A percentile compares a stretch with the other conserved stretches of the same genome.
phyloP scores from a whole-genome alignment of 2,113 vertebrate genomes.

The Turnix velox region DNA sequence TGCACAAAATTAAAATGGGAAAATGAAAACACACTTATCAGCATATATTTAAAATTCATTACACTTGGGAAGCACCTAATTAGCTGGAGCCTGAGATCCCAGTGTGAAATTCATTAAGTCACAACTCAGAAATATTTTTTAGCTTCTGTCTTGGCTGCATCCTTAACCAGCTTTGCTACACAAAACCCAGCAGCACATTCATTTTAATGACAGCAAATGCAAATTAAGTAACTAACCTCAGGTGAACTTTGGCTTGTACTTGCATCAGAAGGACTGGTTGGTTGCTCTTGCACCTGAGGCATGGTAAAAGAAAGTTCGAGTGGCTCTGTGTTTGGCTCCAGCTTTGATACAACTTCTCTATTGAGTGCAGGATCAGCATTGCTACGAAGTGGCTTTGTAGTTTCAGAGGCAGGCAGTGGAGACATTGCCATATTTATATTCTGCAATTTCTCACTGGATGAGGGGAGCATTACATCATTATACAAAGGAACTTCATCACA shows the following conservation, averaged over 20 bases:
- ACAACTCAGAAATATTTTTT: neutral
- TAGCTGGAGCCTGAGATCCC: neutral
- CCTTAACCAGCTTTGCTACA: neutral
- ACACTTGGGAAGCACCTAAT: neutral
- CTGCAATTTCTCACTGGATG: slow-evolving; percentile 82
- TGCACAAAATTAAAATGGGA: neutral
- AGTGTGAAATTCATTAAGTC: neutral
- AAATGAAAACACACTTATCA: neutral
- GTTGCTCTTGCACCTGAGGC: slow-evolving; percentile 72
- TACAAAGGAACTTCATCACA: slow-evolving; percentile 89
- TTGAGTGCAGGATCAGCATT: slow-evolving; percentile 78
- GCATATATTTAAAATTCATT: neutral
- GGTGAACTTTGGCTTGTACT: slow-evolving; percentile 79
- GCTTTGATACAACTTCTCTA: slow-evolving; percentile 77
- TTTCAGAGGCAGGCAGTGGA: slow-evolving; percentile 82
- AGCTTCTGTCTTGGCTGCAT: neutral
- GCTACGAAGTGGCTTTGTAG: slow-evolving; percentile 79
- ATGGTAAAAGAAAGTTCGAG: slow-evolving; percentile 79
- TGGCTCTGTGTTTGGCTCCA: slow-evolving; percentile 77
- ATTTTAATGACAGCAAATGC: neutral
- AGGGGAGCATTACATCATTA: slow-evolving; percentile 96
- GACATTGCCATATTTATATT: slow-evolving; percentile 85
- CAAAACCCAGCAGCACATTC: neutral
- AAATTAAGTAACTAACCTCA: slow-evolving; percentile 73
- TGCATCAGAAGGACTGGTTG: slow-evolving; percentile 73